phyloP scores from a whole-genome alignment of 2,797 vertebrate species.

The Malurus splendens region DNA sequence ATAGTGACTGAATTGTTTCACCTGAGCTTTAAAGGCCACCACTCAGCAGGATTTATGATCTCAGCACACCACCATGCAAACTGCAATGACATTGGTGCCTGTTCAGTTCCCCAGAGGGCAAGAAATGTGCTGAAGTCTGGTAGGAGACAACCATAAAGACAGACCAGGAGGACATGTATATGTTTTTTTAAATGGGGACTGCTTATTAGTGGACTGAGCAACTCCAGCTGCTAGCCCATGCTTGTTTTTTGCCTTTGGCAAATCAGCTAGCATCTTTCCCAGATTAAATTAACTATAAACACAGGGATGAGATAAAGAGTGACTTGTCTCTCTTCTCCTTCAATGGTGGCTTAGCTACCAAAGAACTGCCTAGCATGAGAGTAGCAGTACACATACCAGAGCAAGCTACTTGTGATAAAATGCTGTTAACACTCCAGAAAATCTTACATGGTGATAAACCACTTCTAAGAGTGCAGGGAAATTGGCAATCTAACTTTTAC shows the following conservation, averaged over 20 bases:
- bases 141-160: not conserved
- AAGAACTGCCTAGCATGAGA: not conserved
- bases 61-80: not conserved
- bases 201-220: not conserved
- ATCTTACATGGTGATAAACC: not conserved
- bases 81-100: not conserved
- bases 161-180: not conserved
- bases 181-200: not conserved
- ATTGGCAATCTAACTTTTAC: not conserved
- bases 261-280: not conserved
- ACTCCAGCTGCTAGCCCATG: not conserved
- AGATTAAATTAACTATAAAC: not conserved
- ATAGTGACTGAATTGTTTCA: not conserved
- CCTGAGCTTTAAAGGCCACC: not conserved
- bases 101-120: not conserved
- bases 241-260: not conserved
- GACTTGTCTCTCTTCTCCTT: not conserved
- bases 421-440: not conserved
- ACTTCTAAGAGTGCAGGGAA: not conserved
- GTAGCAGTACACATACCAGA: not conserved
- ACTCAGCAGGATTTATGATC: not conserved
- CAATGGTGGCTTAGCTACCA: not conserved
- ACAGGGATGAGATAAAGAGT: not conserved
- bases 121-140: not conserved
- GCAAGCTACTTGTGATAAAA: not conserved